These are phyloP conservation scores for Nomada hirtipes DNA, from an alignment of 2,888 invertebrate species.

Conservation along the genomic window DNA sequence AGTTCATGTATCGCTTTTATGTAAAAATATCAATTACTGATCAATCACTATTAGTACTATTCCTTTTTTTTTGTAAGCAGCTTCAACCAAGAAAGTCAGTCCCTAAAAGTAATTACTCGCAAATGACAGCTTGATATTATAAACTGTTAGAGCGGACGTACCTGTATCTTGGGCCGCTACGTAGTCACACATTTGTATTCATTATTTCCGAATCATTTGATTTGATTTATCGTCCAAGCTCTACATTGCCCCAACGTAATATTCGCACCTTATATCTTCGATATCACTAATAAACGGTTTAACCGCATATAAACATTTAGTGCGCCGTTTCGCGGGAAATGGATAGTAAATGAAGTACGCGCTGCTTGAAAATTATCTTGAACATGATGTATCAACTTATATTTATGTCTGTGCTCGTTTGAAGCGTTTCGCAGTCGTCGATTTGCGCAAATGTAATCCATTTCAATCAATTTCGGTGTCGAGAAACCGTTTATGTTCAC, in stretches of 20 bases:
- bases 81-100: too few species aligned
- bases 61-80: too few species aligned
- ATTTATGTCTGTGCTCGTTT: background rate
- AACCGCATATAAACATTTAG: constrained; percentile 1
- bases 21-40: too few species aligned
- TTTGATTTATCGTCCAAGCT: constrained; percentile 9
- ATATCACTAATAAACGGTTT: constrained; percentile 9
- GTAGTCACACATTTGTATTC: background rate
- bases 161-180: background rate
- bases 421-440: background rate
- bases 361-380: constrained; percentile 20
- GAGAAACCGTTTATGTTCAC: background rate
- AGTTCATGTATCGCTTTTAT: too few species aligned
- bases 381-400: constrained; percentile 4
- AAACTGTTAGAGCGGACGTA: background rate
- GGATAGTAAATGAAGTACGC: background rate
- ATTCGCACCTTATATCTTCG: background rate
- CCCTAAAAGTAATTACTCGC: too few species aligned
- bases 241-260: background rate
- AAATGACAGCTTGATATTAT: background rate
- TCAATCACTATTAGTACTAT: too few species aligned
- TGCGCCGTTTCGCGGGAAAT: background rate
- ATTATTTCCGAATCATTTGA: constrained; percentile 10
- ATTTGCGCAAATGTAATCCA: constrained; percentile 25
- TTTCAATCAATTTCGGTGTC: constrained; percentile 42